These are phyloP conservation scores for Himalopsyche anomala DNA, from an alignment of 2,888 invertebrate species.

Conservation along the genomic window DNA sequence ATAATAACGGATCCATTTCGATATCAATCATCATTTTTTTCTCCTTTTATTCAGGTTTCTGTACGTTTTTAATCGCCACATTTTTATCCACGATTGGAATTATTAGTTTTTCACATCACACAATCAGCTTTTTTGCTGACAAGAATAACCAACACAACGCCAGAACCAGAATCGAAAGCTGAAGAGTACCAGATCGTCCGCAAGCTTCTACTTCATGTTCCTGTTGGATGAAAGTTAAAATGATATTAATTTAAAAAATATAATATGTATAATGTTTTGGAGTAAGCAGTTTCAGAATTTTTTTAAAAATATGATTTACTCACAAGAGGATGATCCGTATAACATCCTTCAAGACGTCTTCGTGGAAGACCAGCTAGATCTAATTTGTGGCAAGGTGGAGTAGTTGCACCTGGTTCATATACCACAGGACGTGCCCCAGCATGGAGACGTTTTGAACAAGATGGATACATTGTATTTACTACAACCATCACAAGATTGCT, in stretches of 20 bases:
- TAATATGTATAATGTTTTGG: too few species aligned
- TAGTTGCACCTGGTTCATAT: slow-evolving; percentile 62
- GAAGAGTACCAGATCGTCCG: slow-evolving; percentile 67
- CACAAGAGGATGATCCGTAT: slow-evolving; percentile 85
- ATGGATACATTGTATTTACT: slow-evolving; percentile 77
- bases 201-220: slow-evolving; percentile 74
- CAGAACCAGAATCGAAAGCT: slow-evolving; percentile 53
- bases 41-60: neutral
- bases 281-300: too few species aligned
- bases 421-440: slow-evolving; percentile 71
- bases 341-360: slow-evolving; percentile 85
- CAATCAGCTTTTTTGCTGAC: neutral
- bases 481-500: slow-evolving; percentile 88
- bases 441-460: slow-evolving; percentile 73
- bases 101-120: neutral
- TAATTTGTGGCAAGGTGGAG: slow-evolving; percentile 85
- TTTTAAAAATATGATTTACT: slow-evolving; percentile 61
- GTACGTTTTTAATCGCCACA: neutral
- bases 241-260: too few species aligned
- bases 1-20: too few species aligned
- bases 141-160: slow-evolving; percentile 55
- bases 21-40: too few species aligned
- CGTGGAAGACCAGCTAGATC: slow-evolving; percentile 82
- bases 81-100: neutral
- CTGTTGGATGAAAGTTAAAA: slow-evolving; percentile 67